Evolutionary conservation across 2,888 invertebrate species (phyloP), one percentile per base, ranked within the genome.

Genomic region (Drosophila aldrichi): DNA sequence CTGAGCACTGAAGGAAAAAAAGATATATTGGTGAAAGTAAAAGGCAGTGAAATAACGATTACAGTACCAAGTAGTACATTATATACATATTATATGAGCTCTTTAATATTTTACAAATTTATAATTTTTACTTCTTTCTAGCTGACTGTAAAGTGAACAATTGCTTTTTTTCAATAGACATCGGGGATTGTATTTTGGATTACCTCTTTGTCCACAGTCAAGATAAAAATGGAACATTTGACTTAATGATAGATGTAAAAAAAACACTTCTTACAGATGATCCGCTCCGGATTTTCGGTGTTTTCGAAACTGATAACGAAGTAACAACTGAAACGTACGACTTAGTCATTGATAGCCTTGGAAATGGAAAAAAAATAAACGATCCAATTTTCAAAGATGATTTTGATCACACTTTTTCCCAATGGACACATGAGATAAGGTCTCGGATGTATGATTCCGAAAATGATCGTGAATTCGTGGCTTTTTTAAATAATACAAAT

Each of bases 301-400:
- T 71, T 16, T 63, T 71, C 9, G 40, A 68, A 51, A 43, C 8
- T 8, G 16, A 16, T 0, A 32, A 58, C 22, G 9, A 64, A 38
- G 16, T 64, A 29, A 25, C 7, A 10, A 22, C 20, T 1, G 41
- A 67, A 51, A 29, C n/a, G 0, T 57, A 38, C 3, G 40, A 67
- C 9, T 59, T 57, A 6, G 40, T 52, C 6, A 59, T 78, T 20
- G 49, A 56, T 56, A 34, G 2, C 2, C 2, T 52, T 20, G 56
- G 59, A 3, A 34, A 22, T 9, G 60, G n/a, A 16, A 12, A 44
- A 12, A 18, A 34, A 1, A 29, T 29, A 14, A 46, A 55, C 4
- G 10, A 18, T 14, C 40, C 29, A 7, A 51, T 76, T 3, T 76
- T 67, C 40, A 5, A 58, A 2, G 71, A 76, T n/a, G 22, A 63